phyloP scores from a whole-genome alignment of 1,140 invertebrate species.

The Drosophila eugracilis region DNA sequence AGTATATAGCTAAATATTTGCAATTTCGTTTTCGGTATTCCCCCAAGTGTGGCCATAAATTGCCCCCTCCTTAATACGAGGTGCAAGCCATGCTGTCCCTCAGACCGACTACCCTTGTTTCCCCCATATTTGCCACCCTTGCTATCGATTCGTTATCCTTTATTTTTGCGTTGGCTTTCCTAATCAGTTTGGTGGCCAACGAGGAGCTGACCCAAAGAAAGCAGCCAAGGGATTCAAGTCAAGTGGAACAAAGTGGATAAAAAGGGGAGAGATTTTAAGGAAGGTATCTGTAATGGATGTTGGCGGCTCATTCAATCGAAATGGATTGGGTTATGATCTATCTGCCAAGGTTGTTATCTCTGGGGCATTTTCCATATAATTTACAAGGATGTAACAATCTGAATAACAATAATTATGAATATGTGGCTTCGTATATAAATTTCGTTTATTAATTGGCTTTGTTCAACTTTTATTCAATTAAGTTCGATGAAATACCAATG shows the following conservation, averaged over 20 bases:
- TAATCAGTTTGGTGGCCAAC: constrained; percentile 40
- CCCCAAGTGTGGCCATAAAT: constrained; percentile 73
- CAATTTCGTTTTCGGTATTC: constrained; percentile 65
- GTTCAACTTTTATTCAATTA: too few species aligned
- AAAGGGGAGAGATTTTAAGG: not conserved
- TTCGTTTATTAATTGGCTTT: too few species aligned
- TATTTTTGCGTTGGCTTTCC: constrained; percentile 44
- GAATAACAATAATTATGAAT: too few species aligned
- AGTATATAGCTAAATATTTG: constrained; percentile 64
- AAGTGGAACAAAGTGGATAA: constrained; percentile 40
- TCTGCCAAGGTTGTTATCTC: constrained; percentile 1
- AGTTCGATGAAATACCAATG: too few species aligned
- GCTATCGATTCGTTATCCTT: constrained; percentile 43
- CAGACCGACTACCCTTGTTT: not conserved
- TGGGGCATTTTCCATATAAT: constrained; percentile 10
- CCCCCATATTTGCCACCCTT: not conserved
- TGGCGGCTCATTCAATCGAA: constrained; percentile 40
- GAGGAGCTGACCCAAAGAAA: constrained; percentile 39
- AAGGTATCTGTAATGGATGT: constrained; percentile 10
- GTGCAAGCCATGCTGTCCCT: constrained; percentile 18
- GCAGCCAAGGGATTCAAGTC: constrained; percentile 37
- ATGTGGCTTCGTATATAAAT: not conserved
- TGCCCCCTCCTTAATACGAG: constrained; percentile 39
- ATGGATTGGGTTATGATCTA: constrained; percentile 37
- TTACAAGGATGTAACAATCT: not conserved